Evolutionary conservation across 2,888 invertebrate species (phyloP), one percentile per base, ranked within the genome.

Genomic region (Cantharis lateralis): DNA sequence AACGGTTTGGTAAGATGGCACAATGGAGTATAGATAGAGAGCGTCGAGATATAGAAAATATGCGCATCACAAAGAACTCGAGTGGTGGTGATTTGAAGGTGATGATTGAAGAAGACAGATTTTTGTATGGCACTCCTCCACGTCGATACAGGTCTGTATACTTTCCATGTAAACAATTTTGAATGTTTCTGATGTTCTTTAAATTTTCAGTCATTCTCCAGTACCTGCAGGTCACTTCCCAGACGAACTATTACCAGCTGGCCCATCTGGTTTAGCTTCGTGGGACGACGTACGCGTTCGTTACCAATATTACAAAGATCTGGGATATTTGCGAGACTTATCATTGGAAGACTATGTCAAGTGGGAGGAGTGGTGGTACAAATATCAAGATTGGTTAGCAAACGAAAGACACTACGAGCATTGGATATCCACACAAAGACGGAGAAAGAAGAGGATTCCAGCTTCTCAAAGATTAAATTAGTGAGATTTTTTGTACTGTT

Each of bases 361-460:
- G 87, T 96, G 96, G 96, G 96, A 96, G 88, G 96, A 96, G 87
- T 96, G 96, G 96, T 96, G 96, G 96, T 96, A 96, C 89, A 94
- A 94, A 83, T 96, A 96, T 87, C 95, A 96, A 87, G 96, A 96
- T 87, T 96, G 96, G 96, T 87, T 96, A 83, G 95, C 96, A 81
- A 91, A 93, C n/a, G 94, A 94, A 86, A 90, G 94, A 64, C 94
- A 93, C 28, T 94, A 93, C 87, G 93, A 94, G 85, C 92, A 93
- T 69, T 94, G 93, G 93, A 90, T 91, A 62, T 88, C 88, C 80
- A 84, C 88, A 89, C 84, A 91, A 84, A 78, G 86, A 85, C 78
- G 85, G 78, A 79, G 86, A 68, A 80, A 86, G 82, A 83, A 85
- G 81, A 83, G 87, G 70, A 72, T 87, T 72, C 87, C 88, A 5